Evolutionary conservation across 37 sponge, comb jelly and placozoan genomes (phyloP).

Genomic region (Geodia barretti): DNA sequence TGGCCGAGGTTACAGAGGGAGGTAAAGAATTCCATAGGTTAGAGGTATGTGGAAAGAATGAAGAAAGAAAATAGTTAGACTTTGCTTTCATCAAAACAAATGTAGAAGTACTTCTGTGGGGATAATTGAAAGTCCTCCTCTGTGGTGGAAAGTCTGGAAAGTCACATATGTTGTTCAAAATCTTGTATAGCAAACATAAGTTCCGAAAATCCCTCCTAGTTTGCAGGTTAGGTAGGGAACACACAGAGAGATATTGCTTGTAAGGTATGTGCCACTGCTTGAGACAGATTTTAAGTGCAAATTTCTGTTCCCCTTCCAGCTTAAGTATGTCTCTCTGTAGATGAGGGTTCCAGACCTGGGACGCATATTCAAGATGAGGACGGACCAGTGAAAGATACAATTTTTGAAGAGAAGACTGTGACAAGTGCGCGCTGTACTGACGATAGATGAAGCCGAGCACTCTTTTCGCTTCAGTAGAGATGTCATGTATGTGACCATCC

Average conservation of each 20-base stretch:
- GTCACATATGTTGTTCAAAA: background rate
- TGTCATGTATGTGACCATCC: background rate
- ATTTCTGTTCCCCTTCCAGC: conserved; percentile 12
- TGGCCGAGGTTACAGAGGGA: too few species aligned
- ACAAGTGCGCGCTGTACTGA: background rate
- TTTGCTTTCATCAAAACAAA: too few species aligned
- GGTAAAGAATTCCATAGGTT: conserved; percentile 3
- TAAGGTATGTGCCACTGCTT: background rate
- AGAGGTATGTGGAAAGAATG: conserved; percentile 6
- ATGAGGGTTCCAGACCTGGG: background rate
- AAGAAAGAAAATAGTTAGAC: conserved; percentile 1
- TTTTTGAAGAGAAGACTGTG: background rate
- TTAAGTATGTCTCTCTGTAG: background rate
- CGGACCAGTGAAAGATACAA: conserved; percentile 16
- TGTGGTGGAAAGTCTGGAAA: background rate
- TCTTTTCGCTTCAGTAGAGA: background rate
- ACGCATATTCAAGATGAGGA: conserved; percentile 11
- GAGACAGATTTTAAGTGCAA: background rate
- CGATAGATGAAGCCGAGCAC: background rate
- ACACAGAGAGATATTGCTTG: background rate
- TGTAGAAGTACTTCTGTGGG: too few species aligned
- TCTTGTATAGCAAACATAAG: conserved; percentile 8
- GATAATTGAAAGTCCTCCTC: too few species aligned
- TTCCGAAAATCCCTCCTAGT: background rate
- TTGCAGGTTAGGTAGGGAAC: background rate